Evolutionary conservation across 1,140 invertebrate species (phyloP).

Genomic region (Brevipalpus yothersi): DNA sequence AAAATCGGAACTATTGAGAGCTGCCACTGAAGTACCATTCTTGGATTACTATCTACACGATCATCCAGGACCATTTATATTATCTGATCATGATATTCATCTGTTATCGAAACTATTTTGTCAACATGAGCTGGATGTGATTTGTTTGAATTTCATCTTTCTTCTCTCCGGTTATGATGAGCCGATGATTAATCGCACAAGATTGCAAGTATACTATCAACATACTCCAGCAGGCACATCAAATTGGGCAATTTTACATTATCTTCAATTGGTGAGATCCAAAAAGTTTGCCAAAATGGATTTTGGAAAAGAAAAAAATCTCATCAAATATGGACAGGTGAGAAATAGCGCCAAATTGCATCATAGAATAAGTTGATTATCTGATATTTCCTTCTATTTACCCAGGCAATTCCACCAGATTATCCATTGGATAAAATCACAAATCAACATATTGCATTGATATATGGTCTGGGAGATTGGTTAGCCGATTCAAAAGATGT

Average conservation of each 20-base stretch:
- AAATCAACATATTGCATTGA: not conserved
- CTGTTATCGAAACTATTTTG: not conserved
- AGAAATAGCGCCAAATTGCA: no score
- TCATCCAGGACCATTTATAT: not conserved
- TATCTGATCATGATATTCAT: not conserved
- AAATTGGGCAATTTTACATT: conserved; percentile 40
- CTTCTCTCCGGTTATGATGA: conserved; percentile 6
- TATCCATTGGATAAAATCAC: conserved; percentile 4
- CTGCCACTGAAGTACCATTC: not conserved
- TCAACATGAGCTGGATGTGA: not conserved
- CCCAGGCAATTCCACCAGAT: conserved; percentile 2
- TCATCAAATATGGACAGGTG: not conserved
- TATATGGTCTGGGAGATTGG: conserved; percentile 1
- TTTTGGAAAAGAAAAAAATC: conserved; percentile 3
- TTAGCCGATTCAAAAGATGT: conserved; percentile 1
- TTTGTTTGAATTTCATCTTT: conserved; percentile 9
- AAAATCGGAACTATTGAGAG: conserved; percentile 15
- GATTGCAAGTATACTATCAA: conserved; percentile 30
- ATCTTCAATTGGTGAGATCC: conserved; percentile 16
- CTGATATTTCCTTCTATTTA: not conserved
- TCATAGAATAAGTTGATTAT: not conserved
- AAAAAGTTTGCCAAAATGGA: not conserved
- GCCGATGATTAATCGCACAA: conserved; percentile 1
- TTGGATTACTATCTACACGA: not conserved
- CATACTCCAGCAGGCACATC: conserved; percentile 63